Evolutionary conservation across 2,888 invertebrate species (phyloP).

Genomic region (Caenorhabditis zanzibari): DNA sequence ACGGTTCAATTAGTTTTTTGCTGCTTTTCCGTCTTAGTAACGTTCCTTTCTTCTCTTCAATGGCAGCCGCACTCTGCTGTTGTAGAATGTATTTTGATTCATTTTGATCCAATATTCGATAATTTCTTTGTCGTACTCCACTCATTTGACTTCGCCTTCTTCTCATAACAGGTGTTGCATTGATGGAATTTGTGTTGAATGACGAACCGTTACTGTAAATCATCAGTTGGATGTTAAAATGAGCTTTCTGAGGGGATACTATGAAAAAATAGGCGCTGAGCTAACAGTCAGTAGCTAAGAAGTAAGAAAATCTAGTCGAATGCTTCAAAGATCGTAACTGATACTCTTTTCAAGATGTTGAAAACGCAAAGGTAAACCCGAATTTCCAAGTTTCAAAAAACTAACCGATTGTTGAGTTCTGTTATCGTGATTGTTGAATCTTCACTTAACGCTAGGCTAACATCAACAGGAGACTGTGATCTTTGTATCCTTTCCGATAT

Average conservation of each 20-base stretch:
- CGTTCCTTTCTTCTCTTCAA: constrained; percentile 56
- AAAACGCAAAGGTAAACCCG: not conserved
- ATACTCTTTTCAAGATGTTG: too few relatives aligned
- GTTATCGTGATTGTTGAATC: constrained; percentile 68
- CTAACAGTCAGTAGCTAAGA: too few relatives aligned
- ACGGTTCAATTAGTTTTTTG: constrained; percentile 59
- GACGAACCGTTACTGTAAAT: constrained; percentile 28
- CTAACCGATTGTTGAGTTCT: constrained; percentile 56
- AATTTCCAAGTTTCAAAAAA: not conserved
- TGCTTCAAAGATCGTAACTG: too few relatives aligned
- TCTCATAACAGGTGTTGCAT: constrained; percentile 64
- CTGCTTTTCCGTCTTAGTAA: constrained; percentile 59
- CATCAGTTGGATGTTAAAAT: not conserved
- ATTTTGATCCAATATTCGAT: constrained; percentile 63
- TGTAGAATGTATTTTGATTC: constrained; percentile 61
- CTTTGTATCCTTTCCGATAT: constrained; percentile 59
- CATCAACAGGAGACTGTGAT: constrained; percentile 65
- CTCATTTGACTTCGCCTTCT: constrained; percentile 56
- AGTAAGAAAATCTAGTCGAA: too few relatives aligned
- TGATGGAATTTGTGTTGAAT: constrained; percentile 55
- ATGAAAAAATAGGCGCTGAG: too few relatives aligned
- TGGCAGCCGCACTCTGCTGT: constrained; percentile 53
- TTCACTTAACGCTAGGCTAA: constrained; percentile 66
- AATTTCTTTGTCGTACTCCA: constrained; percentile 60
- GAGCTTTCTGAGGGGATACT: too few relatives aligned